phyloP scores from a whole-genome alignment of 2,888 invertebrate species.

The Drosophila incognita region DNA sequence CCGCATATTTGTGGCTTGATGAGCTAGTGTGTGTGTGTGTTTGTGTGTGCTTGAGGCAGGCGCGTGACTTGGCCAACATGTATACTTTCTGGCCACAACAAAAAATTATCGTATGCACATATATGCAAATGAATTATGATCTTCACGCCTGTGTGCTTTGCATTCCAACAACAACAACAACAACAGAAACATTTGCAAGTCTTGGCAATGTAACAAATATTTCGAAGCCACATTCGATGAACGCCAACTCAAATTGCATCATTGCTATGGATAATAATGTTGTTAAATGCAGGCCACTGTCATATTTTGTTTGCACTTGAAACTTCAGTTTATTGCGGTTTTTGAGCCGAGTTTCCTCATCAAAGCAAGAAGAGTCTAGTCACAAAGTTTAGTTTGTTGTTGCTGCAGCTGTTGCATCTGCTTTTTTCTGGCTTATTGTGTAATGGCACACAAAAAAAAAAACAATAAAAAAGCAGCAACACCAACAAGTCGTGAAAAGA shows the following conservation, averaged over 20 bases:
- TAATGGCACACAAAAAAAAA: slow-evolving; percentile 43
- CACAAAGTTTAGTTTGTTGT: slow-evolving; percentile 7
- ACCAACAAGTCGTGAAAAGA: slow-evolving; percentile 50
- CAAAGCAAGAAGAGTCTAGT: slow-evolving; percentile 16
- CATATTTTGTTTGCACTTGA: slow-evolving; percentile 71
- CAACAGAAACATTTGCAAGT: slow-evolving; percentile 36
- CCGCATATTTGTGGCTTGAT: slow-evolving; percentile 34
- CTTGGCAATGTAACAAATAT: slow-evolving; percentile 79
- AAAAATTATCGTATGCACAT: slow-evolving; percentile 19
- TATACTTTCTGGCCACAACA: slow-evolving; percentile 66
- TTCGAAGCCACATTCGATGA: slow-evolving; percentile 61
- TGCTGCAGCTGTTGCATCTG: slow-evolving; percentile 41
- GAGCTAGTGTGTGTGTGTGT: background rate
- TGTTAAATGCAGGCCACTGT: slow-evolving; percentile 62
- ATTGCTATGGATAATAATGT: slow-evolving; percentile 27
- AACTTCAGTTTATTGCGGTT: slow-evolving; percentile 42
- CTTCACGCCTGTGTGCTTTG: slow-evolving; percentile 68
- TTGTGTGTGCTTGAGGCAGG: slow-evolving; percentile 25
- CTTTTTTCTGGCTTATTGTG: slow-evolving; percentile 59
- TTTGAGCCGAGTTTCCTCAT: slow-evolving; percentile 38
- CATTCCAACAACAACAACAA: slow-evolving; percentile 35
- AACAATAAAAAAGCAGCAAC: slow-evolving; percentile 29
- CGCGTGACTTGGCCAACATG: slow-evolving; percentile 74
- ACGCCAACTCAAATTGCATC: slow-evolving; percentile 57
- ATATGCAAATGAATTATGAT: slow-evolving; percentile 74